A percentile compares a stretch with the other conserved stretches of the same genome.
Conservation (phyloP, 2,113 vertebrate species). For the Atlantisia rogersi region DNA sequence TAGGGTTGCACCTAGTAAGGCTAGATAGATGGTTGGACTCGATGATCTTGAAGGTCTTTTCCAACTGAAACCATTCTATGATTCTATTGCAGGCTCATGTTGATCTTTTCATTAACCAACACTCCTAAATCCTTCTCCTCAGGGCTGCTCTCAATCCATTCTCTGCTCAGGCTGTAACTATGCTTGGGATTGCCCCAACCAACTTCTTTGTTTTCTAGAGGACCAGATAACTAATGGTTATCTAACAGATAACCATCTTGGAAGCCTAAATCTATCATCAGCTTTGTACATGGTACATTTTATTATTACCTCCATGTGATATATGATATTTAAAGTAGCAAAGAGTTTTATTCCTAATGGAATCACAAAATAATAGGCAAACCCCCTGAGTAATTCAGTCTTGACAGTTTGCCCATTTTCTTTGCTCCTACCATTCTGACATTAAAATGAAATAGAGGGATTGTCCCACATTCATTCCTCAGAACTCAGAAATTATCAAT, state of each 20-base stretch:
- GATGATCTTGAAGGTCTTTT: no score
- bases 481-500: background rate
- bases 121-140: no score
- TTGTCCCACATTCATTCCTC: background rate
- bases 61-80: no score
- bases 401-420: background rate
- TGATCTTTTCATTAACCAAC: no score
- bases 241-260: background rate
- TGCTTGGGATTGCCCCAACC: no score
- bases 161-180: no score
- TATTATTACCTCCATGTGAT: background rate
- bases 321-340: background rate
- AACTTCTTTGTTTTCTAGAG: background rate
- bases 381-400: background rate
- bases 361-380: background rate
- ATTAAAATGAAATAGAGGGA: background rate
- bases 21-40: no score
- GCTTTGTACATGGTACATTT: background rate
- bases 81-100: no score
- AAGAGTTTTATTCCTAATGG: background rate
- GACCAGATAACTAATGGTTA: background rate
- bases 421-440: background rate
- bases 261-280: background rate
- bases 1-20: no score
- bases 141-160: no score